Percentiles rank a stretch among this genome's conserved stretches.
Conservation (phyloP, 2,888 invertebrate species). For the Odontocerum albicorne region DNA sequence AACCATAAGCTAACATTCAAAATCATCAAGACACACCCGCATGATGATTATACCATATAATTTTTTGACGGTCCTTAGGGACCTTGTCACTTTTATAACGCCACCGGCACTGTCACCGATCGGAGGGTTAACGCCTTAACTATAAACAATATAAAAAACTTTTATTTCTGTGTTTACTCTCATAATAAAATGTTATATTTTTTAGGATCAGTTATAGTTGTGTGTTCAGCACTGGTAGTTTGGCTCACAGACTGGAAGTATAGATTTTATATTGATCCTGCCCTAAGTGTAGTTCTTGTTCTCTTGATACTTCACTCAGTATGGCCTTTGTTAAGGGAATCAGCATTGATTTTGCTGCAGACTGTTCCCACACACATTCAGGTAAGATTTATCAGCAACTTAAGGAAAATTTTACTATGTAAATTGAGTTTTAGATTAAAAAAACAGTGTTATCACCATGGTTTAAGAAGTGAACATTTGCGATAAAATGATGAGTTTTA, state of each 20-base stretch:
- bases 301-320: constrained; percentile 84
- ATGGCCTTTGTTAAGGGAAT: constrained; percentile 91
- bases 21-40: too few species aligned
- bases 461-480: too few species aligned
- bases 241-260: constrained; percentile 82
- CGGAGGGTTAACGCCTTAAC: too few species aligned
- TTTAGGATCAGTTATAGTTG: constrained; percentile 83
- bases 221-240: constrained; percentile 78
- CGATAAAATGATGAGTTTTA: too few species aligned
- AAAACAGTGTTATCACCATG: too few species aligned
- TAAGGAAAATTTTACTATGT: too few species aligned
- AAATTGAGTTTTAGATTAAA: too few species aligned
- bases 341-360: constrained; percentile 92
- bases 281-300: constrained; percentile 87
- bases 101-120: too few species aligned
- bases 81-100: too few species aligned
- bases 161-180: neutral
- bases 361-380: constrained; percentile 98
- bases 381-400: constrained; percentile 47
- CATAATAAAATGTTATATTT: constrained; percentile 47
- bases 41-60: too few species aligned
- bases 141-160: neutral
- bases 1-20: too few species aligned
- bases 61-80: too few species aligned
- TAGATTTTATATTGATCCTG: constrained; percentile 91